Base-by-base conservation (phyloP, 2,888 invertebrate species). In the Pegoplata infirma region DNA sequence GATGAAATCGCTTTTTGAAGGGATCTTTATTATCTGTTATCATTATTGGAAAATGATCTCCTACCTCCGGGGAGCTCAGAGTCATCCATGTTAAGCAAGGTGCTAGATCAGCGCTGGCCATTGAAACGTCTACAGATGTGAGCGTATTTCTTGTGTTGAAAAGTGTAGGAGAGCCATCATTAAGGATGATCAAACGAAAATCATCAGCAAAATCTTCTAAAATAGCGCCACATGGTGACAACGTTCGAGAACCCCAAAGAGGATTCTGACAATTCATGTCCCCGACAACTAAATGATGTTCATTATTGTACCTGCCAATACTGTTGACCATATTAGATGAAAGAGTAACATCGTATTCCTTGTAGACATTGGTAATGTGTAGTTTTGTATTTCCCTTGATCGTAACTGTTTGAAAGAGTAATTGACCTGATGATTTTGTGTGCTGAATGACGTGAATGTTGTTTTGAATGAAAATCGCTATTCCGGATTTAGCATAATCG, bases 101-200 rank as follows among this genome's bases (percentile, higher is more conserved):
- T 8, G 59, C 59, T 12, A 69, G 12, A 14, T 69, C 69, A 10
- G 14, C 14, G 25, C 40, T 51, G n/a, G 49, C 56, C 72, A 64
- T 73, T 19, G 58, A 46, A 7, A 55, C 55, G 19, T 71, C 61
- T 25, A 71, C 61, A 0, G 44, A 6, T 25, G 55, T 56, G 7
- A 67, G 40, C 23, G 59, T 69, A 32, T 71, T 51, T 14, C 36
- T 71, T 7, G 61, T 71, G 25, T 53, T 71, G 0, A 46, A 36
- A 2, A 71, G 55, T n/a, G 71, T 71, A 51, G 51, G 59, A 14
- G 69, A 59, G 7, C 49, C 69, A 12, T 49, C 23, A 16, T 69
- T 69, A 17, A 47, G 58, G 10, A 55, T 17, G 5, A 40, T 23
- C 2, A 53, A 8, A 14, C 19, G 17, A 21, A 17, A 7, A 53